Evolutionary conservation across 2,797 vertebrate species (phyloP), one percentile per base, ranked within the genome.

Genomic region (Poecilia wingei): DNA sequence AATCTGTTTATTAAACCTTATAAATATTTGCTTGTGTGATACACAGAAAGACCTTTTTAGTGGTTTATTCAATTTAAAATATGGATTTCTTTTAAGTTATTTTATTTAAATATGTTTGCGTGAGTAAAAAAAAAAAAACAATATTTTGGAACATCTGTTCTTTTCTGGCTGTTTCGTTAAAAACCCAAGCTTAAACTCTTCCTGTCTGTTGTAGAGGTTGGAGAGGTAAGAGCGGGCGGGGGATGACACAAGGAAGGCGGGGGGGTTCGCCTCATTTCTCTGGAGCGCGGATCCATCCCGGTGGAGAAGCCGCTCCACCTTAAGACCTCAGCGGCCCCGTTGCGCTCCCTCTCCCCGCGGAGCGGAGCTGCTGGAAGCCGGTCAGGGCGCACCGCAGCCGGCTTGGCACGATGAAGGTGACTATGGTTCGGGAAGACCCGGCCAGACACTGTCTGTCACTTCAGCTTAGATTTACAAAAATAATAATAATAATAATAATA

Each of bases 261-360:
- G 88, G 49, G 88, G 88, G 86, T 70, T 53, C 4, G 33, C 5
- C 51, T 57, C 41, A 55, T 59, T 79, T 47, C 68, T 9, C 64
- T 18, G 64, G 64, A 75, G 36, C 31, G 31, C 41, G 13, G 47
- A 78, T 43, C 31, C 71, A 59, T 45, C 80, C 9, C 6, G 6
- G 0, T 2, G 22, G 49, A 51, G 39, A 12, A 39, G 0, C 72
- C 18, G 77, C 9, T 93, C 94, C 91, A 94, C 94, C 94, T 95
- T 95, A 95, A 95, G 89, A 93, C 84, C 88, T 89, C 90, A n/a
- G 88, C 88, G 86, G 88, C 91, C 90, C 90, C 84, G 76, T 47
- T 82, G 79, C 64, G 80, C 84, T 91, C 88, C 87, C 84, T 89
- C 90, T 88, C 87, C 87, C 85, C 82, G 57, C 75, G 74, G 83